phyloP scores from a whole-genome alignment of 2,113 vertebrate species.

The Boulengeromyrus knoepffleri region DNA sequence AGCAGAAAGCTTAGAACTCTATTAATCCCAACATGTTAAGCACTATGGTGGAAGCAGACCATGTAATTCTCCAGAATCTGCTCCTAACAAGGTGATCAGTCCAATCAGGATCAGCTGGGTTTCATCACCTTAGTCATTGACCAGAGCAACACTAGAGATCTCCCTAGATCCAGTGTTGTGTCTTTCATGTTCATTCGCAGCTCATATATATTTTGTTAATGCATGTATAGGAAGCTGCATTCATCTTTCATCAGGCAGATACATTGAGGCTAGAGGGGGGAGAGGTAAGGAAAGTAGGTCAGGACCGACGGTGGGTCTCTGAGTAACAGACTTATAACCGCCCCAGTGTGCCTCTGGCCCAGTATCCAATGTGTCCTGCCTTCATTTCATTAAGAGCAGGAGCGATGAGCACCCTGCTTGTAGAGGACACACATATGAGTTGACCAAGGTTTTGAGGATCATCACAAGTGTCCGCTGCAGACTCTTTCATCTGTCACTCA shows the following conservation, averaged over 20 bases:
- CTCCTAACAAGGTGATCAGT: background rate
- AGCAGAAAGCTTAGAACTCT: background rate
- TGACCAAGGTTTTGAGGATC: background rate
- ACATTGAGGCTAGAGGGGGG: background rate
- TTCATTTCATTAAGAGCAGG: background rate
- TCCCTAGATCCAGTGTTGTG: background rate
- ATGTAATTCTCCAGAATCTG: background rate
- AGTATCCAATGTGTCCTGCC: background rate
- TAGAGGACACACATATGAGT: background rate
- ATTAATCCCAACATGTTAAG: background rate
- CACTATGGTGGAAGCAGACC: background rate
- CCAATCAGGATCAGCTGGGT: background rate
- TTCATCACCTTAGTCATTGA: background rate
- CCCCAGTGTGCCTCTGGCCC: background rate
- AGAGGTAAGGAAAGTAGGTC: background rate
- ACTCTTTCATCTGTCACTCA: conserved; percentile 30
- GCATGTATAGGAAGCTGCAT: background rate
- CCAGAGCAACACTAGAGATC: background rate
- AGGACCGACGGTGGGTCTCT: background rate
- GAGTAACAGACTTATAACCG: background rate
- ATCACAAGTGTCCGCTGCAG: background rate
- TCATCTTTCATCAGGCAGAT: background rate
- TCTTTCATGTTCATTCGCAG: background rate
- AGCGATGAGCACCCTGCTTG: background rate
- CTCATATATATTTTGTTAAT: background rate